A percentile compares a stretch with the other conserved stretches of the same genome.
Conservation (phyloP, 2,888 invertebrate species). For the Reticulitermes lucifugus region DNA sequence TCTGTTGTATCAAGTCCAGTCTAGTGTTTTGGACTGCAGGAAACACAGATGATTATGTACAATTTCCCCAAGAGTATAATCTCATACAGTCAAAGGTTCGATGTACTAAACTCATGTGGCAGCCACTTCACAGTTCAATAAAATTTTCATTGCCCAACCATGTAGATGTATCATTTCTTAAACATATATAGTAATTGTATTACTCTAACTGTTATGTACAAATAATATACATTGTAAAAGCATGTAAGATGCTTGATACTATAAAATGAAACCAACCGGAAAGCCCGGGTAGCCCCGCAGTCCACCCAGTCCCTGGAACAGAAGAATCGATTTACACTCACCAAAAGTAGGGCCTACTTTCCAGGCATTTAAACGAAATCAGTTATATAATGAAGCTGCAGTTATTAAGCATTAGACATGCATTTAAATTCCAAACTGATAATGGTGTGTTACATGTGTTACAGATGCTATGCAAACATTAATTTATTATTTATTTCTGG, state of each 20-base stretch:
- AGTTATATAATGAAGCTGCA: constrained; percentile 19
- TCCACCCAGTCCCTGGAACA: constrained; percentile 69
- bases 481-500: not conserved
- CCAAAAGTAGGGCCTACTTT: constrained; percentile 35
- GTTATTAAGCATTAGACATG: constrained; percentile 22
- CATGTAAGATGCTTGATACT: not conserved
- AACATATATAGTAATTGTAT: not conserved
- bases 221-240: not conserved
- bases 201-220: not conserved
- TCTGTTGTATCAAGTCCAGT: not conserved
- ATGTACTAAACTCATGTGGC: not conserved
- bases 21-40: not conserved
- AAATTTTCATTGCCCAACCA: not conserved
- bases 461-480: not conserved
- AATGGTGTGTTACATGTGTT: constrained; percentile 9
- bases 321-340: constrained; percentile 56
- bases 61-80: not conserved
- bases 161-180: not conserved
- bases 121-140: not conserved
- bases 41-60: not conserved
- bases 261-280: constrained; percentile 64
- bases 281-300: constrained; percentile 70
- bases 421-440: constrained; percentile 15
- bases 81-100: not conserved
- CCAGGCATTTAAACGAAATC: constrained; percentile 12